Evolutionary conservation across 2,888 invertebrate genomes (phyloP).

Genomic region (Apodemia mormo): DNA sequence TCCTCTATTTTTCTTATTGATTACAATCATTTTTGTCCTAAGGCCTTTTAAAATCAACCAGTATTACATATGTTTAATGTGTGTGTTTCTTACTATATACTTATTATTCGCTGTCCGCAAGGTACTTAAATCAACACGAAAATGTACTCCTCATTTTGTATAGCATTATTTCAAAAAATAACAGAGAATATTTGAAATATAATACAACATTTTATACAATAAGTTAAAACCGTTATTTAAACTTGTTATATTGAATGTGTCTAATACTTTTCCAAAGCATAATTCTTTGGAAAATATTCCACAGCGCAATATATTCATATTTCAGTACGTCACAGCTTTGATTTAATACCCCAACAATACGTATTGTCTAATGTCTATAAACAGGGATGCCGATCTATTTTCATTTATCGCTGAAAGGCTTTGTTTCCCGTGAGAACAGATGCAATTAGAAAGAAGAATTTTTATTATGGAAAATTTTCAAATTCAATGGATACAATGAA

Average conservation of each 20-base stretch:
- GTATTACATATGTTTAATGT: too few species aligned
- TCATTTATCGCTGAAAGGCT: conserved; percentile 8
- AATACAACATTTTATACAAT: background rate
- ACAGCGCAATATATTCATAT: background rate
- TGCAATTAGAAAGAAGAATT: conserved; percentile 9
- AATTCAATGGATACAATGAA: background rate
- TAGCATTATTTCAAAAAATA: too few species aligned
- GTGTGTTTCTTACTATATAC: too few species aligned
- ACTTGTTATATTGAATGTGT: background rate
- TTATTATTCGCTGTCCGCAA: too few species aligned
- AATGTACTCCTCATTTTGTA: too few species aligned
- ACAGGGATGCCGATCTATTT: conserved; percentile 3
- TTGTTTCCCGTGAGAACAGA: conserved; percentile 1
- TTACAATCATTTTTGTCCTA: too few species aligned
- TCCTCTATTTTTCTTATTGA: too few species aligned
- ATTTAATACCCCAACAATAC: conserved; percentile 10
- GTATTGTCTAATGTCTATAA: conserved; percentile 1
- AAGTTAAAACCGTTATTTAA: background rate
- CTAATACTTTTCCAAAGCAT: background rate
- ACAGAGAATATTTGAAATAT: too few species aligned
- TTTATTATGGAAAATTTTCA: background rate
- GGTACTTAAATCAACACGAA: too few species aligned
- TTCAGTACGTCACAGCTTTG: background rate
- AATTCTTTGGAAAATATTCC: background rate
- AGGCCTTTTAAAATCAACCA: too few species aligned